Percentiles rank a stretch among this genome's conserved stretches.
phyloP scores from a whole-genome alignment of 2,888 invertebrate species.

The Trilocha varians region DNA sequence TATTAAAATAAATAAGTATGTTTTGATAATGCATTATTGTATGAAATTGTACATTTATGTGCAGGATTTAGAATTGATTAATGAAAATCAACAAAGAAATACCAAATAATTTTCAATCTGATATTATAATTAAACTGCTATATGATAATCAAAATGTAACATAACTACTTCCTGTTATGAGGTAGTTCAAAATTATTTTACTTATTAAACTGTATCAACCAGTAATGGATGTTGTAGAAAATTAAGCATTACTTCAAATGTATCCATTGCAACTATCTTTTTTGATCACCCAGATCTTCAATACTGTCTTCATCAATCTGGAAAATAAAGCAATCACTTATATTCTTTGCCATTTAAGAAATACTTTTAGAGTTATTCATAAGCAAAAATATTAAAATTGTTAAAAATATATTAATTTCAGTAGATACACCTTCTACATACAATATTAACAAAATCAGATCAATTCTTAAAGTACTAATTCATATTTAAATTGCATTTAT shows the following conservation, averaged over 20 bases:
- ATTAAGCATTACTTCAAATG: slow-evolving; percentile 3
- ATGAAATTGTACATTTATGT: background rate
- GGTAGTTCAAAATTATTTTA: background rate
- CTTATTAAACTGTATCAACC: no score
- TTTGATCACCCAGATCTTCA: slow-evolving; percentile 93
- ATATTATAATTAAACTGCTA: no score
- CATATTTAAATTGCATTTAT: background rate
- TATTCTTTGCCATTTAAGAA: no score
- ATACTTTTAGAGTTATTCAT: no score
- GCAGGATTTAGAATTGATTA: no score
- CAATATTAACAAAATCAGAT: slow-evolving; percentile 6
- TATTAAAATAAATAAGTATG: background rate
- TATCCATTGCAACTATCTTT: slow-evolving; percentile 76
- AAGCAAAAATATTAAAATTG: no score
- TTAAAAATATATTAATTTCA: background rate
- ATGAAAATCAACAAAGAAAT: no score
- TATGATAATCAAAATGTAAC: background rate
- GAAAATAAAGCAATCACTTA: no score
- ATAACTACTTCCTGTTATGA: background rate
- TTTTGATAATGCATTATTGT: background rate
- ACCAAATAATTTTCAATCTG: no score
- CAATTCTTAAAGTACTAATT: slow-evolving; percentile 6
- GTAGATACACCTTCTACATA: background rate
- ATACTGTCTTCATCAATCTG: slow-evolving; percentile 89
- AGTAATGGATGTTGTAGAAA: no score